Base-by-base conservation (phyloP, 2,113 vertebrate species). In the Zosterops borbonicus region DNA sequence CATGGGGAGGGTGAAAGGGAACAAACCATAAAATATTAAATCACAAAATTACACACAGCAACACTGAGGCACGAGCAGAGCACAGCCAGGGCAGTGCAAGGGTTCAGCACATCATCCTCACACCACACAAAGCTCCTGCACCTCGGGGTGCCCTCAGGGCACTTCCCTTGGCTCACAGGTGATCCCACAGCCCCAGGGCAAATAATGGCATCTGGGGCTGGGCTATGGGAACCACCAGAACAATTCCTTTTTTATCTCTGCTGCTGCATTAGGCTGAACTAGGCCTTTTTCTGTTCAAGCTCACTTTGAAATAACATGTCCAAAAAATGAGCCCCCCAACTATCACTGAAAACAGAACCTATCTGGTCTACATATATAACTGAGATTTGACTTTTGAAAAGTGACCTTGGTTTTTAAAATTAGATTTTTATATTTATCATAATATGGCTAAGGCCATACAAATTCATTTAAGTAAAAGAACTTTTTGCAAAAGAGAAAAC, bases 51-150 rank as follows among this genome's bases (percentile, higher is more conserved):
- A 49, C 47, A 24, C 22, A 49, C 22, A 24, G 47, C 47, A 49
- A 24, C 47, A 49, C 22, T 49, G 47, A 44, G 22, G 47, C 8
- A 8, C 7, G 9, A 21, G 46, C 6, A 5, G n/a, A 62, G 79
- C 71, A n/a, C 3, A 2, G 10, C 46, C 75, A 4, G 7, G 8
- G 5, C 0, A 0, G 28, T 8, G 47, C 35, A 8, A 9, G n/a
- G 24, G 3, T 3, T 65, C 0, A 1, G 55, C 69, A 44, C 0
- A 0, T 2, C 12, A 1, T 6, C n/a, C 39, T 42, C 29, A 20
- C 33, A 2, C 1, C 1, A 9, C 0, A 1, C 46, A 10, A 42
- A 27, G 8, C 25, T 90, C 1, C 1, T 39, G 73, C 71, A 18
- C 2, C 1, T 35, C 14, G 5, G 19, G 20, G 15, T 2, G 5